phyloP scores from a whole-genome alignment of 1,140 invertebrate genomes.

The Probaryconus sp. region DNA sequence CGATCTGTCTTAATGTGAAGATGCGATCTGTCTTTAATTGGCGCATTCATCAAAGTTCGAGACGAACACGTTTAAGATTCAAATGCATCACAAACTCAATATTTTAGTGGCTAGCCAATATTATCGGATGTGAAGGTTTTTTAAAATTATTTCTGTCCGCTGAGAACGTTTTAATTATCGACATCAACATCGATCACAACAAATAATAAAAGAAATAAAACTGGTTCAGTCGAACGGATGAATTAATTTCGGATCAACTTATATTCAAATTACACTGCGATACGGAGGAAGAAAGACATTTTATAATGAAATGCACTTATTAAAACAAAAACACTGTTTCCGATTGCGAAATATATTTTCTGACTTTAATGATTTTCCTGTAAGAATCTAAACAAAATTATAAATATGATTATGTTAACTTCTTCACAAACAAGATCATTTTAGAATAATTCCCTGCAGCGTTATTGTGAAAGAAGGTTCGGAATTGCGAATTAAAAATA shows the following conservation, averaged over 20 bases:
- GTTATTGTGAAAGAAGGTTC: background rate
- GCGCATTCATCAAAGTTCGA: background rate
- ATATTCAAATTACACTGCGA: constrained; percentile 12
- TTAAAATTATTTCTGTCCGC: background rate
- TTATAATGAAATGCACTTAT: constrained; percentile 7
- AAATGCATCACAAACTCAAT: too few relatives aligned
- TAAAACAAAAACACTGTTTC: background rate
- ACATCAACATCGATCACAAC: constrained; percentile 7
- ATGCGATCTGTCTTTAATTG: background rate
- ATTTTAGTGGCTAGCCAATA: too few relatives aligned
- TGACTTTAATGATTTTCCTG: too few relatives aligned
- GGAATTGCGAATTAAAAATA: background rate
- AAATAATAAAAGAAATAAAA: constrained; percentile 7
- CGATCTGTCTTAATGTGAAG: background rate
- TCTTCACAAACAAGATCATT: background rate
- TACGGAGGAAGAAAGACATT: background rate
- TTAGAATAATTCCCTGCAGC: background rate
- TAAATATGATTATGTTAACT: too few relatives aligned
- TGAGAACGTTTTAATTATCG: constrained; percentile 15
- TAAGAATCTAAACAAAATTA: too few relatives aligned
- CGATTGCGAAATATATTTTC: too few relatives aligned
- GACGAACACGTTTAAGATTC: background rate
- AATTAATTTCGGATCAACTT: constrained; percentile 29
- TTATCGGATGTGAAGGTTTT: background rate
- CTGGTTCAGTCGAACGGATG: constrained; percentile 2